These are phyloP conservation scores for Ceratitis capitata DNA, from an alignment of 1,140 invertebrate species.

Conservation along the genomic window DNA sequence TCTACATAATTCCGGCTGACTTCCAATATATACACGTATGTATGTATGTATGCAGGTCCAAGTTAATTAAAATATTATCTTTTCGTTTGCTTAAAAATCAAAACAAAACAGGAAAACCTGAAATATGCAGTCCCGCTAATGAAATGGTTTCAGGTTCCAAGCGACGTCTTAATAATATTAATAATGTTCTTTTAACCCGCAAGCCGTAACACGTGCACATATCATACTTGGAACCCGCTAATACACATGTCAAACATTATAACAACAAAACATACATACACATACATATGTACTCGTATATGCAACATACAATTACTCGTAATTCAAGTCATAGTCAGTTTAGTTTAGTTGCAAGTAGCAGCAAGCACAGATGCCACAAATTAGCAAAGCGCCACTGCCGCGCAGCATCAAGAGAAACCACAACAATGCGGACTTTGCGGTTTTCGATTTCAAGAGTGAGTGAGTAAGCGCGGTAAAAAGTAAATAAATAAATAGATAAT, in stretches of 20 bases:
- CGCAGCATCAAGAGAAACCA: background rate
- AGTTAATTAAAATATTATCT: too few relatives aligned
- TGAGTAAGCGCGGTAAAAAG: too few relatives aligned
- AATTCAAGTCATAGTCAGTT: too few relatives aligned
- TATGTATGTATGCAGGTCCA: background rate
- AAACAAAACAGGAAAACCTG: background rate
- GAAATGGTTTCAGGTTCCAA: background rate
- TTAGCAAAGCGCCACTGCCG: background rate
- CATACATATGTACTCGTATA: background rate
- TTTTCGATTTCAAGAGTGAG: background rate
- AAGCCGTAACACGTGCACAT: background rate
- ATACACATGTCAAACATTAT: background rate
- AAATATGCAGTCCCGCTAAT: background rate
- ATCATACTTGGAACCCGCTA: too few relatives aligned
- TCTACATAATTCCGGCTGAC: too few relatives aligned
- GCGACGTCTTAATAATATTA: background rate
- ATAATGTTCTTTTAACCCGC: background rate
- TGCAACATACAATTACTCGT: too few relatives aligned
- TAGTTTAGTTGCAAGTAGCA: background rate
- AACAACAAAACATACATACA: background rate
- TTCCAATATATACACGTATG: too few relatives aligned
- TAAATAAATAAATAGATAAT: conserved; percentile 8
- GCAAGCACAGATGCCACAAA: background rate
- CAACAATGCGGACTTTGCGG: background rate
- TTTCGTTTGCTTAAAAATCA: too few relatives aligned